phyloP scores from a whole-genome alignment of 2,888 invertebrate species.

The Coelinius sp. region DNA sequence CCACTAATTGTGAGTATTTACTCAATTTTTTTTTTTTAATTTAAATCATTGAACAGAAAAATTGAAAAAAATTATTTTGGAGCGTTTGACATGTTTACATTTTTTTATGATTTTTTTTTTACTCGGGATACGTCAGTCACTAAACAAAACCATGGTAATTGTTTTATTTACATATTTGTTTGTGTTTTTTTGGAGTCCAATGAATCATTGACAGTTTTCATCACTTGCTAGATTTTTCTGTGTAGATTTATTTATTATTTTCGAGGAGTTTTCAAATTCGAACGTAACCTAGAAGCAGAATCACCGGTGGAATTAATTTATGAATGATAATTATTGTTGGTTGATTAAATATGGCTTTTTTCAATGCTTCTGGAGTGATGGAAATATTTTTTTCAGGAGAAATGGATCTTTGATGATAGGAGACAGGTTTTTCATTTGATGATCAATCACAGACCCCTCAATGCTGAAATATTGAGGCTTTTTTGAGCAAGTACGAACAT shows the following conservation, averaged over 20 bases:
- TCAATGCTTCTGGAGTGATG: not conserved
- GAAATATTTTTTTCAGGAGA: not conserved
- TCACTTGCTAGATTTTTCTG: not conserved
- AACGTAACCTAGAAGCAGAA: slow-evolving; percentile 12
- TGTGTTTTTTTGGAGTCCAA: not conserved
- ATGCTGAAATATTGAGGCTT: not conserved
- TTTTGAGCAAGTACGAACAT: not conserved
- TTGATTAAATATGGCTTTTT: not conserved
- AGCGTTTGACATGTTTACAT: slow-evolving; percentile 18
- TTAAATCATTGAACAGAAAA: not conserved
- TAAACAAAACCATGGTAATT: not conserved
- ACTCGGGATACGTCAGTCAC: not conserved
- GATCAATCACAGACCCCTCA: not conserved
- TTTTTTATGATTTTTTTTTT: slow-evolving; percentile 25
- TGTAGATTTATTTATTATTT: not conserved
- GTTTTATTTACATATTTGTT: slow-evolving; percentile 9
- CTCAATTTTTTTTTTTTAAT: slow-evolving; percentile 18
- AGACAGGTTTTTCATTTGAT: not conserved
- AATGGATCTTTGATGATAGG: not conserved
- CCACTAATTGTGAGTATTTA: slow-evolving; percentile 45
- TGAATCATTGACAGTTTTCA: not conserved
- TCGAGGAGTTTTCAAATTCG: not conserved
- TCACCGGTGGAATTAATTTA: not conserved
- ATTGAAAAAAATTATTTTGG: not conserved
- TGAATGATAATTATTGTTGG: not conserved